A percentile compares a stretch with the other conserved stretches of the same genome.
Conservation (phyloP, 2,797 vertebrate genomes). For the Eulemur coronatus region DNA sequence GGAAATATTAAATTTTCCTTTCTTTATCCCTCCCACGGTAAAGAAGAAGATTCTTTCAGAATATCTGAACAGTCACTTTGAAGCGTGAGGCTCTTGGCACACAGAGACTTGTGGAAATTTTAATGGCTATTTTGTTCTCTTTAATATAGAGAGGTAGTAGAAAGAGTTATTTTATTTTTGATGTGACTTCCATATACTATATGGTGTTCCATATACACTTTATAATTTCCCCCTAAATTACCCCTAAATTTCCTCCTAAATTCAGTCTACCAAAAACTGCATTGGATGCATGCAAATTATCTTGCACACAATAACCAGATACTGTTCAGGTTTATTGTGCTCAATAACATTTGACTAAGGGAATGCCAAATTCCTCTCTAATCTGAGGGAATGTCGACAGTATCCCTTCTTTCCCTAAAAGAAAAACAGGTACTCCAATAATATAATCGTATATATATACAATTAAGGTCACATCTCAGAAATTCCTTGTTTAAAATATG, state of each 20-base stretch:
- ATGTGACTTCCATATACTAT: neutral
- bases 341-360: neutral
- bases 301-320: neutral
- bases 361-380: neutral
- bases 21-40: neutral
- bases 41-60: neutral
- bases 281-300: neutral
- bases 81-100: neutral
- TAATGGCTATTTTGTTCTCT: neutral
- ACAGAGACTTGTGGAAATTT: neutral
- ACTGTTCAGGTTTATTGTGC: neutral
- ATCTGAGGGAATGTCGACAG: neutral
- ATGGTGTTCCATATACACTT: neutral
- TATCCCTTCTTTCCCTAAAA: neutral
- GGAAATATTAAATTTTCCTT: neutral
- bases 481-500: neutral
- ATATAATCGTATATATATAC: neutral
- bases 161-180: neutral
- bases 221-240: neutral
- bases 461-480: neutral
- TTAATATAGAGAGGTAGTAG: neutral
- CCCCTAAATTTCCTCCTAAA: no score
- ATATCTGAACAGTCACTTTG: neutral
- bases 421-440: neutral
- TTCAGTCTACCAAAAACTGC: neutral